Percentiles rank a stretch among this genome's conserved stretches.
Evolutionary conservation across 2,113 vertebrate genomes (phyloP).

Genomic region (Erythrolamprus reginae): DNA sequence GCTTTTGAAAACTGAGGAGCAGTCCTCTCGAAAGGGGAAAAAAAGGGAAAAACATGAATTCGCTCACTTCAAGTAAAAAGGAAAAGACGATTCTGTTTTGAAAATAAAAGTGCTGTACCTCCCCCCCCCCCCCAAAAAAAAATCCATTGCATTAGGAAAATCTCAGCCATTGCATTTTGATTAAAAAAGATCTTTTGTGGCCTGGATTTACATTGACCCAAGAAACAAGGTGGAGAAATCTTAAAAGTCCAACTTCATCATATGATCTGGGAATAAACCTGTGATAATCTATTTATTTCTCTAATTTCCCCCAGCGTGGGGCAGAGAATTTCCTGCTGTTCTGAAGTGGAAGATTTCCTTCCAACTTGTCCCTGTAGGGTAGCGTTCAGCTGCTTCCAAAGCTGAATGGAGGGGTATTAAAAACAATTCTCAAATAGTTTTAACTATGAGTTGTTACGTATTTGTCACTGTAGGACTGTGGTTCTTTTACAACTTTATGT

Average conservation of each 20-base stretch:
- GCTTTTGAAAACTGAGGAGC: background rate
- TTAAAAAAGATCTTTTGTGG: no score
- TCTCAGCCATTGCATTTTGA: background rate
- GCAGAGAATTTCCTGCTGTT: background rate
- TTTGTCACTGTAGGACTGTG: background rate
- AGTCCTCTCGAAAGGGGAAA: background rate
- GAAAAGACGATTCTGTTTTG: background rate
- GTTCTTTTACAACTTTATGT: background rate
- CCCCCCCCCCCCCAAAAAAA: background rate
- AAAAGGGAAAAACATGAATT: background rate
- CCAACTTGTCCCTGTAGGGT: background rate
- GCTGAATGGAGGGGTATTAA: background rate
- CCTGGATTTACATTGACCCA: background rate
- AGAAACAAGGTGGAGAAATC: background rate
- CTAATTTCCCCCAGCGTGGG: background rate
- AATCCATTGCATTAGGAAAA: background rate
- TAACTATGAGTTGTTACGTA: rapidly evolving
- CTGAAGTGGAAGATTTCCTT: background rate
- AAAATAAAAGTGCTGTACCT: background rate
- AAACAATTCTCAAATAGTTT: rapidly evolving
- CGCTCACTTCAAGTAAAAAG: background rate
- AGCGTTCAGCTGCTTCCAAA: background rate
- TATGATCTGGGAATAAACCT: background rate
- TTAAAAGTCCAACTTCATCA: background rate
- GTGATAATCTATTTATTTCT: background rate